Evolutionary conservation across 2,113 vertebrate genomes (phyloP).

Genomic region (Sphaerodactylus townsendi): DNA sequence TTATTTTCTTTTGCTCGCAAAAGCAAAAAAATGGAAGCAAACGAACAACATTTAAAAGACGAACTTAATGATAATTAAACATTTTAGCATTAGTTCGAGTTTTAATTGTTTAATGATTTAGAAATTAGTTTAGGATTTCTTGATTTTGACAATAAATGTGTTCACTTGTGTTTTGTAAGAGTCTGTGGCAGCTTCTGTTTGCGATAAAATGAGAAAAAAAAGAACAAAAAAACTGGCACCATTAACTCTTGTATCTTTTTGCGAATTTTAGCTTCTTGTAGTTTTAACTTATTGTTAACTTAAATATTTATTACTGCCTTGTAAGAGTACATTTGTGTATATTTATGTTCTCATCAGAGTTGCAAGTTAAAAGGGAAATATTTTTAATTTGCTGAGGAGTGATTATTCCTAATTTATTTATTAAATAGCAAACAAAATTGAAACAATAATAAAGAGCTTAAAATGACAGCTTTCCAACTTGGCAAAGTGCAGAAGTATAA

Average conservation of each 20-base stretch:
- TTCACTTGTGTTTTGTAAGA: slow-evolving; percentile 88
- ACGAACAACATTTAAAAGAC: slow-evolving; percentile 49
- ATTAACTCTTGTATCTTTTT: slow-evolving; percentile 86
- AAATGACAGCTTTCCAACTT: slow-evolving; percentile 84
- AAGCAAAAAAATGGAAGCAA: slow-evolving; percentile 18
- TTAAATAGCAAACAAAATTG: slow-evolving; percentile 82
- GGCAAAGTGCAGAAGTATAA: slow-evolving; percentile 86
- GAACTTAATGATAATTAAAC: slow-evolving; percentile 44
- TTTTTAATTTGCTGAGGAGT: slow-evolving; percentile 87
- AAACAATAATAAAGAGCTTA: slow-evolving; percentile 79
- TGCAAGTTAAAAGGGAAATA: slow-evolving; percentile 86
- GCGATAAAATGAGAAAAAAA: slow-evolving; percentile 70
- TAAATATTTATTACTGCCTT: slow-evolving; percentile 92
- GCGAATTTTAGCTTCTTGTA: slow-evolving; percentile 88
- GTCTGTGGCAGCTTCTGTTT: slow-evolving; percentile 89
- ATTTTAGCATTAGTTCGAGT: slow-evolving; percentile 80
- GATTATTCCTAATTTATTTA: slow-evolving; percentile 84
- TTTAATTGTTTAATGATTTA: slow-evolving; percentile 88
- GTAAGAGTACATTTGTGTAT: slow-evolving; percentile 92
- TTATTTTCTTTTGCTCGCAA: slow-evolving; percentile 29
- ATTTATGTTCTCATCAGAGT: slow-evolving; percentile 91
- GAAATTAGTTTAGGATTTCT: slow-evolving; percentile 85
- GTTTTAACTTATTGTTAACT: slow-evolving; percentile 94
- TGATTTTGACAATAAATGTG: slow-evolving; percentile 85
- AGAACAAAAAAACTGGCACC: slow-evolving; percentile 81